These are phyloP conservation scores for Drosophila buzzatii DNA, from an alignment of 2,888 invertebrate genomes.

Conservation along the genomic window DNA sequence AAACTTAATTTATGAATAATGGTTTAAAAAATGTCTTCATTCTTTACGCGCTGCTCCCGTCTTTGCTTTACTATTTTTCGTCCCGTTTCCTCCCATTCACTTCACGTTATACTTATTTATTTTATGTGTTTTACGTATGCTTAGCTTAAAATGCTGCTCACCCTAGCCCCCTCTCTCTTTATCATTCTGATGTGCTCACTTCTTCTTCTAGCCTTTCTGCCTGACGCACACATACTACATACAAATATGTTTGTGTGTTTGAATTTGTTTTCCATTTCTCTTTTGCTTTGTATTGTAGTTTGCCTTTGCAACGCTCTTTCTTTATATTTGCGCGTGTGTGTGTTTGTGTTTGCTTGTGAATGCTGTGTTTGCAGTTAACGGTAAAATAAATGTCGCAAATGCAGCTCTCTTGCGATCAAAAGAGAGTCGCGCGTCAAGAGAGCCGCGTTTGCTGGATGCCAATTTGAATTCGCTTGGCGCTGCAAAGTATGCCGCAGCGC, in stretches of 20 bases:
- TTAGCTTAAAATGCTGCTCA: conserved; percentile 48
- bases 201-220: conserved; percentile 18
- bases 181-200: conserved; percentile 27
- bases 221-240: conserved; percentile 47
- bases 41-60: conserved; percentile 57
- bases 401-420: conserved; percentile 34
- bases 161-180: conserved; percentile 5
- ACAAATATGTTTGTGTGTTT: conserved; percentile 38
- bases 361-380: conserved; percentile 39
- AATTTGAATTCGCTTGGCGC: conserved; percentile 71
- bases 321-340: conserved; percentile 11
- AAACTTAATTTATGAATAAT: conserved; percentile 76
- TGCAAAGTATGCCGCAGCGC: conserved; percentile 49
- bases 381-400: conserved; percentile 36
- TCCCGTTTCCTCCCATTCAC: conserved; percentile 29
- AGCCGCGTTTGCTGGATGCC: conserved; percentile 38
- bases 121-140: conserved; percentile 61
- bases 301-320: conserved; percentile 34
- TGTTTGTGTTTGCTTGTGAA: conserved; percentile 11
- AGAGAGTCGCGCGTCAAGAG: conserved; percentile 24
- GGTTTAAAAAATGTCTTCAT: conserved; percentile 74
- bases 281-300: conserved; percentile 27
- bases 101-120: conserved; percentile 48
- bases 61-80: conserved; percentile 40
- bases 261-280: conserved; percentile 17